phyloP scores from a whole-genome alignment of 2,888 invertebrate species.

The Erynnis tages region DNA sequence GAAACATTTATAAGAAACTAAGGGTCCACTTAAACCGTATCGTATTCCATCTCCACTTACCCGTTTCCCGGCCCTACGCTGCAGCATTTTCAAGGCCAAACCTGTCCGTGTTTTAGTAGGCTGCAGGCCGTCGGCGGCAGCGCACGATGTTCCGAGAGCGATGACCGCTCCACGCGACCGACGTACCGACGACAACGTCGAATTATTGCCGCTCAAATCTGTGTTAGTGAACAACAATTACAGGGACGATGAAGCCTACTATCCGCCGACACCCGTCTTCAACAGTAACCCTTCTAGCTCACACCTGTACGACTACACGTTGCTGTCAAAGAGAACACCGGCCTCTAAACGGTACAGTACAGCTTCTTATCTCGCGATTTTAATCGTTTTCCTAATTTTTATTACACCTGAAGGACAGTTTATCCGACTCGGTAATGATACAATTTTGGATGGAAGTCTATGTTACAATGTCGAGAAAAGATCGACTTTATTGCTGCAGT shows the following conservation, averaged over 20 bases:
- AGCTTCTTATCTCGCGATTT: neutral
- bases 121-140: constrained; percentile 59
- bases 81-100: constrained; percentile 45
- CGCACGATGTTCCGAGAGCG: constrained; percentile 59
- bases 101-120: constrained; percentile 44
- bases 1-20: too few species aligned
- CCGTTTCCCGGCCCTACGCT: constrained; percentile 38
- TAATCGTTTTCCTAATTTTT: neutral
- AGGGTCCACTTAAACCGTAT: constrained; percentile 7
- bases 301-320: constrained; percentile 65
- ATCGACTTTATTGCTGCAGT: neutral
- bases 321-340: constrained; percentile 75
- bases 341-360: constrained; percentile 69
- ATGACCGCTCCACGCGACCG: constrained; percentile 67
- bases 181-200: constrained; percentile 63
- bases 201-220: constrained; percentile 70
- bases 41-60: constrained; percentile 17
- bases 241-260: constrained; percentile 69
- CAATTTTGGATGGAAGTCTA: neutral
- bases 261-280: constrained; percentile 56
- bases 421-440: neutral
- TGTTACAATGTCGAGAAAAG: neutral
- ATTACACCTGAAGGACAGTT: neutral
- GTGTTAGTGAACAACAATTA: constrained; percentile 67
- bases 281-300: constrained; percentile 64